Conservation (phyloP, 2,797 vertebrate species). For the Aulostomus chinensis region DNA sequence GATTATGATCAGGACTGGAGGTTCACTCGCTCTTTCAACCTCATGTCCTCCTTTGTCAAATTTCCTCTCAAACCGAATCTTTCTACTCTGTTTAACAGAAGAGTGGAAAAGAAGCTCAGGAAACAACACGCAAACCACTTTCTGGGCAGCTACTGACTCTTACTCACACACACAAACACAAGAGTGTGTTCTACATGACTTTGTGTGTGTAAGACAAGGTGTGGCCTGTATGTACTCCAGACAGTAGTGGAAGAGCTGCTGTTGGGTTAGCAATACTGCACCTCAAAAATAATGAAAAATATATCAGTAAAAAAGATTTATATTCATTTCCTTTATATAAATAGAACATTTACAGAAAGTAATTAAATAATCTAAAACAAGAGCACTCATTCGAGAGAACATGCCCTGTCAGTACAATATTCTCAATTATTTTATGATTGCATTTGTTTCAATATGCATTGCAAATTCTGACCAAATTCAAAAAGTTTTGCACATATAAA, state of each 20-base stretch:
- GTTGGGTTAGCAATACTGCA: too few relatives aligned
- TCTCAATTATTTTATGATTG: too few relatives aligned
- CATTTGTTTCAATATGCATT: too few relatives aligned
- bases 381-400: too few relatives aligned
- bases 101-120: constrained; percentile 58
- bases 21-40: constrained; percentile 33
- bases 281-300: too few relatives aligned
- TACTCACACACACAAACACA: constrained; percentile 12
- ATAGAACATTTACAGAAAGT: too few relatives aligned
- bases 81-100: constrained; percentile 40
- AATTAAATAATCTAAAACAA: too few relatives aligned
- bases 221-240: constrained; percentile 34
- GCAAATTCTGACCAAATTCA: too few relatives aligned
- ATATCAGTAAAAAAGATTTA: too few relatives aligned
- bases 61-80: constrained; percentile 22
- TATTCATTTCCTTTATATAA: too few relatives aligned
- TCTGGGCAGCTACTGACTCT: constrained; percentile 45
- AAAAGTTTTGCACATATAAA: too few relatives aligned
- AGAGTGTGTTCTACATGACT: constrained; percentile 3
- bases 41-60: constrained; percentile 3
- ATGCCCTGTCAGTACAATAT: too few relatives aligned
- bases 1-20: constrained; percentile 36
- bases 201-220: constrained; percentile 9
- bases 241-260: background rate
- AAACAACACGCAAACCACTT: constrained; percentile 57